Conservation (phyloP, 37 sponge, comb jelly and placozoan species). For the Halisarca cf. caerulea region DNA sequence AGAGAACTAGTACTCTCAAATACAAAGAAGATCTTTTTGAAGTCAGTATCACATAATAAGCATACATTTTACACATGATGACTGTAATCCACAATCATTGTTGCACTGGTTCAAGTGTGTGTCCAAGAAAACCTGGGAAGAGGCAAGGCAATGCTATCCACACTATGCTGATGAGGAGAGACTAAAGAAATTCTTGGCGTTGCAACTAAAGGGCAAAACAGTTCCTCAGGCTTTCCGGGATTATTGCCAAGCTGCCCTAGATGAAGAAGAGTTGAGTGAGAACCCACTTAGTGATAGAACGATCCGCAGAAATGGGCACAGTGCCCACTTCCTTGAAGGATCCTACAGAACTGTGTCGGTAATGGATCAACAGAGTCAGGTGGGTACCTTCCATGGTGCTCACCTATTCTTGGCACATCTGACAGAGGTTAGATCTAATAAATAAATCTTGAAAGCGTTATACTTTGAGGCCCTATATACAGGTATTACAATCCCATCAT, state of each 20-base stretch:
- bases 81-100: not conserved
- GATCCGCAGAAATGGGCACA: not conserved
- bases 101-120: not conserved
- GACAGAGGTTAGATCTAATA: too few relatives aligned
- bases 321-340: not conserved
- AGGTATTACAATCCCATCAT: too few relatives aligned
- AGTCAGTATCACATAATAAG: not conserved
- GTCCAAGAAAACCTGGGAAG: not conserved
- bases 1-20: not conserved
- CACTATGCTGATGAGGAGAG: not conserved
- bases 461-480: too few relatives aligned
- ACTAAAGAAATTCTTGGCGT: not conserved
- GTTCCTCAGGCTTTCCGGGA: not conserved
- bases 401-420: too few relatives aligned
- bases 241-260: slow-evolving; percentile 13
- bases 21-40: not conserved
- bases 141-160: not conserved
- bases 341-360: too few relatives aligned
- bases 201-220: slow-evolving; percentile 3
- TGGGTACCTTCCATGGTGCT: too few relatives aligned
- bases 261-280: not conserved
- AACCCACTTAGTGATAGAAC: not conserved
- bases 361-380: too few relatives aligned
- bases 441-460: too few relatives aligned
- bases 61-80: not conserved